Evolutionary conservation across 2,797 vertebrate genomes (phyloP).

Genomic region (Todus mexicanus): DNA sequence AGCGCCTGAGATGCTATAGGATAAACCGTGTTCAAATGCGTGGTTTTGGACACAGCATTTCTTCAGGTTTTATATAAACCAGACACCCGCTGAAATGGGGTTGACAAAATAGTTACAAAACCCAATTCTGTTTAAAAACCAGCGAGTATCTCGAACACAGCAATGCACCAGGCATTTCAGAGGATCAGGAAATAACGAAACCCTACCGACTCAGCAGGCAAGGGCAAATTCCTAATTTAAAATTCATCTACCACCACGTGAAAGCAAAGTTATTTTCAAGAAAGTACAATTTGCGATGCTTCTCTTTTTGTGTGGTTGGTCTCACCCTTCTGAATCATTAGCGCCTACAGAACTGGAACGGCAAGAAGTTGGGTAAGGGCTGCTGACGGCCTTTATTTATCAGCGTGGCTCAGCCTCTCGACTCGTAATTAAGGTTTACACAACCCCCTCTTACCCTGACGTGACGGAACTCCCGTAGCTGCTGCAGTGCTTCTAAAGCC

Average conservation of each 20-base stretch:
- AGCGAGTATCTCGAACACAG: slow-evolving; percentile 9
- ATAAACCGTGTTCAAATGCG: not conserved
- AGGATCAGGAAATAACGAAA: not conserved
- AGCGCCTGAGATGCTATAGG: not conserved
- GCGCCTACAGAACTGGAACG: not conserved
- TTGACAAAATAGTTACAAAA: slow-evolving; percentile 43
- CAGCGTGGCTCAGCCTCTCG: not conserved
- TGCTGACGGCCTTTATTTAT: not conserved
- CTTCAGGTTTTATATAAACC: slow-evolving; percentile 13
- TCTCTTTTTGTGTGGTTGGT: not conserved
- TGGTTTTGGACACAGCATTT: not conserved
- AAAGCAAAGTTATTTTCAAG: not conserved
- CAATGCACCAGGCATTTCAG: slow-evolving; percentile 53
- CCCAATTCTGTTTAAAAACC: slow-evolving; percentile 23
- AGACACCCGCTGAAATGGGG: slow-evolving; percentile 24
- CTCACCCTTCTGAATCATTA: slow-evolving; percentile 5
- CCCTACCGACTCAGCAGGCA: not conserved
- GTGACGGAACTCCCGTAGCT: not conserved
- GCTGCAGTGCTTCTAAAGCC: not conserved
- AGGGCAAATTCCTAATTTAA: not conserved
- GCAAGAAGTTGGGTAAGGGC: not conserved
- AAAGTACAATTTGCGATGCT: not conserved
- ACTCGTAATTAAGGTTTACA: not conserved
- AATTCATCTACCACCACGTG: not conserved
- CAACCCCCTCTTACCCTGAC: not conserved